Evolutionary conservation across 1,140 invertebrate species (phyloP).

Genomic region (Lasioglossum albipes): DNA sequence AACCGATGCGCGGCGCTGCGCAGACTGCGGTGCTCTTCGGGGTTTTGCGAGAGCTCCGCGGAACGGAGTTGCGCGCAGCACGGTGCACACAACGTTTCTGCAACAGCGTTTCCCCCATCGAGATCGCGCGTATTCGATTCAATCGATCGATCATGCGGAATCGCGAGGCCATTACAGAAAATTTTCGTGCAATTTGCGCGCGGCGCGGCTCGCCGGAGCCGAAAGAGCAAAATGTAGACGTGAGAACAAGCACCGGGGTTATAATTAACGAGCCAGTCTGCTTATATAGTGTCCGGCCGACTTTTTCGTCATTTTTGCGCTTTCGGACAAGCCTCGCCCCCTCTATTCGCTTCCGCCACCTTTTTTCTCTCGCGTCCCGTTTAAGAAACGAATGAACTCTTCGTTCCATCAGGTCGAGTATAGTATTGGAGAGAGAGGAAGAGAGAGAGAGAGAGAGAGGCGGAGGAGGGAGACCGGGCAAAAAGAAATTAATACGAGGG

Average conservation of each 20-base stretch:
- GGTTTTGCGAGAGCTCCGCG: no score
- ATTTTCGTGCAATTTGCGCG: conserved; percentile 37
- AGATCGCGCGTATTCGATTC: conserved; percentile 31
- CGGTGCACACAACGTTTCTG: background rate
- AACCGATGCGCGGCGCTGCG: conserved; percentile 1
- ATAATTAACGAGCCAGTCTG: conserved; percentile 43
- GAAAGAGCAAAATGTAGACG: conserved; percentile 29
- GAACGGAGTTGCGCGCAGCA: no score
- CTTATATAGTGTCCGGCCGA: conserved; percentile 19
- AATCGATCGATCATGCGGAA: conserved; percentile 31
- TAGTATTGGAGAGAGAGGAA: no score
- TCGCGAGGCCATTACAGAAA: conserved; percentile 6
- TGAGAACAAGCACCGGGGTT: conserved; percentile 29
- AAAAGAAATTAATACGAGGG: conserved; percentile 39
- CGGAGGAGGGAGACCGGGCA: no score
- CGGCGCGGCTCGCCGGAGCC: no score
- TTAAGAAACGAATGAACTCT: conserved; percentile 17
- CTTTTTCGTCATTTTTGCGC: conserved; percentile 44
- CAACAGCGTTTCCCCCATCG: background rate
- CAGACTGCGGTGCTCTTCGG: background rate
- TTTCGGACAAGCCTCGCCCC: conserved; percentile 4
- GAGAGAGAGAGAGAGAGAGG: no score
- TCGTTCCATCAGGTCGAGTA: conserved; percentile 27
- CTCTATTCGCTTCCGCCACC: background rate
- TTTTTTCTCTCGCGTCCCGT: background rate